A percentile compares a stretch with the other conserved stretches of the same genome.
phyloP scores from a whole-genome alignment of 2,888 invertebrate genomes.

The Papilio elwesi region DNA sequence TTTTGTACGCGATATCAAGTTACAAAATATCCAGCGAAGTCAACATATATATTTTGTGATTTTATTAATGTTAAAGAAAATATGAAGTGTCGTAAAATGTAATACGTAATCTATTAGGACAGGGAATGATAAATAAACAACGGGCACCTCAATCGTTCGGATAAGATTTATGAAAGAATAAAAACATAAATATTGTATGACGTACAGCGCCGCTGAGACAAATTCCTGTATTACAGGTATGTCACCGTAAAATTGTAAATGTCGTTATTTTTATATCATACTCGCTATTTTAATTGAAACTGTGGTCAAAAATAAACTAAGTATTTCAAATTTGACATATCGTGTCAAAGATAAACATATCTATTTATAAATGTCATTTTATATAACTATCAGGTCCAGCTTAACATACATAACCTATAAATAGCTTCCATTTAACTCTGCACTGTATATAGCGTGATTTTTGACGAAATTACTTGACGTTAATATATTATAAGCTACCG shows the following conservation, averaged over 20 bases:
- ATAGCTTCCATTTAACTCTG: too few species aligned
- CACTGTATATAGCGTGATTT: too few species aligned
- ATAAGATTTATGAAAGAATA: conserved; percentile 34
- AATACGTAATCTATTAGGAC: background rate
- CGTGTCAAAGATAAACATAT: too few species aligned
- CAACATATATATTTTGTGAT: background rate
- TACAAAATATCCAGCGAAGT: too few species aligned
- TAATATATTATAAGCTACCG: too few species aligned
- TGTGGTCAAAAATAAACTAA: background rate
- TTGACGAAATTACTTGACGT: too few species aligned
- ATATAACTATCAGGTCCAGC: too few species aligned
- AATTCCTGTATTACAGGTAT: conserved; percentile 28
- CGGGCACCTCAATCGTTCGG: conserved; percentile 6
- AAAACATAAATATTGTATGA: conserved; percentile 38
- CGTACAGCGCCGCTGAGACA: conserved; percentile 27
- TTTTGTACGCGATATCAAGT: too few species aligned
- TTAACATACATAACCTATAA: too few species aligned
- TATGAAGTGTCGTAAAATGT: background rate
- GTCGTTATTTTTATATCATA: background rate
- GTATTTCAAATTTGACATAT: too few species aligned
- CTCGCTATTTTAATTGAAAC: background rate
- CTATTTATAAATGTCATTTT: too few species aligned
- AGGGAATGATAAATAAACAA: conserved; percentile 22
- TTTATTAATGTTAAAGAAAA: conserved; percentile 9
- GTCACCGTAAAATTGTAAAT: background rate